phyloP scores from a whole-genome alignment of 2,797 vertebrate genomes.

The Varecia variegata region DNA sequence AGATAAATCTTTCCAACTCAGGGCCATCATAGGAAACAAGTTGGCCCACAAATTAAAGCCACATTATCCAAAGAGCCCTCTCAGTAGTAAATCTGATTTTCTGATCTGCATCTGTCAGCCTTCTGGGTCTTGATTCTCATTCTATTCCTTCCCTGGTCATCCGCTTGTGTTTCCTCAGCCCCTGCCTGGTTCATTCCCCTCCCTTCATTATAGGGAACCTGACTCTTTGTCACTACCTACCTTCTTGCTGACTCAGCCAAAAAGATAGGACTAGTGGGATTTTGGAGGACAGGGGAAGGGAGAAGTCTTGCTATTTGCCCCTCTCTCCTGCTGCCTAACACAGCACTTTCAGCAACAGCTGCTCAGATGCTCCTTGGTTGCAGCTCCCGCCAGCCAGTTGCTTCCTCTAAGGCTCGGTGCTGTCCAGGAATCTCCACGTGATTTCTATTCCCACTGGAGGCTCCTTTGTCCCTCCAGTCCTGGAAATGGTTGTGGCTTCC shows the following conservation, averaged over 20 bases:
- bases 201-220: neutral
- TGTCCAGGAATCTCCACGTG: neutral
- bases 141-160: neutral
- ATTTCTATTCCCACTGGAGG: neutral
- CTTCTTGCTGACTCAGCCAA: neutral
- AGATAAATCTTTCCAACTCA: neutral
- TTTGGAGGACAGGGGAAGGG: neutral
- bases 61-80: neutral
- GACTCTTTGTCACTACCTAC: neutral
- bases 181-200: neutral
- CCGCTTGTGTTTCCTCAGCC: neutral
- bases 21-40: neutral
- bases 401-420: neutral
- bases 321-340: neutral
- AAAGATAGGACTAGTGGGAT: neutral
- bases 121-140: neutral
- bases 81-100: neutral
- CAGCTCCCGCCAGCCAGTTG: neutral
- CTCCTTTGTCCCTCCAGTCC: neutral
- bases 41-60: neutral
- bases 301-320: neutral
- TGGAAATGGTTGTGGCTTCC: neutral
- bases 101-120: neutral
- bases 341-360: fast-evolving
- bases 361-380: neutral